Conservation (phyloP, 2,113 vertebrate species). For the Spea bombifrons region DNA sequence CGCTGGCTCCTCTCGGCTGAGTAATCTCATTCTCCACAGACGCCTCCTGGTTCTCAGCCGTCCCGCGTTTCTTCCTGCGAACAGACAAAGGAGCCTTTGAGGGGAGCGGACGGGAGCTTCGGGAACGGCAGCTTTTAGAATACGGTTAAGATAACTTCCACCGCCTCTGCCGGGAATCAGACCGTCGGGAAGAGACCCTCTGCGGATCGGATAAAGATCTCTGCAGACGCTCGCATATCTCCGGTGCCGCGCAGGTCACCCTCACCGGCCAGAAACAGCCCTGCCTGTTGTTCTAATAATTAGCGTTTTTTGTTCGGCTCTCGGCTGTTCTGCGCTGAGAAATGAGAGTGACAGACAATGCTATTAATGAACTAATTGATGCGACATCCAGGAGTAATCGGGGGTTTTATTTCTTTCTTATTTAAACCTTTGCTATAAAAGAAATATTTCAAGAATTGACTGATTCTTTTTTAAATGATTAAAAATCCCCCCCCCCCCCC, state of each 20-base stretch:
- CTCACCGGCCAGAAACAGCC: constrained; percentile 20
- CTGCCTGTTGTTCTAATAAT: constrained; percentile 41
- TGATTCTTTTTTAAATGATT: no score
- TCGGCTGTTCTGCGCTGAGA: constrained; percentile 12
- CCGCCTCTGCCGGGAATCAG: constrained; percentile 48
- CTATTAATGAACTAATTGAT: constrained; percentile 37
- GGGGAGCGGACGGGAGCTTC: constrained; percentile 71
- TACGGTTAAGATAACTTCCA: constrained; percentile 78
- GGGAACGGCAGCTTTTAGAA: constrained; percentile 80
- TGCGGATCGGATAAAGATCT: constrained; percentile 29
- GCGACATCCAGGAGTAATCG: constrained; percentile 1
- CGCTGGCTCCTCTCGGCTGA: constrained; percentile 85
- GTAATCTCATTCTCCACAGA: constrained; percentile 95
- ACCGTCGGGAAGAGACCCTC: constrained; percentile 6
- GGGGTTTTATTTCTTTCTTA: background rate
- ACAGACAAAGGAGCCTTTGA: constrained; percentile 81
- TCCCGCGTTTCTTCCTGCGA: constrained; percentile 81
- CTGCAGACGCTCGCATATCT: constrained; percentile 11
- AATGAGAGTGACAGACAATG: constrained; percentile 22
- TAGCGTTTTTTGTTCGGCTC: constrained; percentile 27
- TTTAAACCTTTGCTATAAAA: no score
- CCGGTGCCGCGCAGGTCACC: background rate
- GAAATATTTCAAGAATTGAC: no score
- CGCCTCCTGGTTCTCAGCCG: constrained; percentile 87
- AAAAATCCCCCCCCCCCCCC: no score